Base-by-base conservation (phyloP, 2,888 invertebrate species). In the Drosophila sordidula region DNA sequence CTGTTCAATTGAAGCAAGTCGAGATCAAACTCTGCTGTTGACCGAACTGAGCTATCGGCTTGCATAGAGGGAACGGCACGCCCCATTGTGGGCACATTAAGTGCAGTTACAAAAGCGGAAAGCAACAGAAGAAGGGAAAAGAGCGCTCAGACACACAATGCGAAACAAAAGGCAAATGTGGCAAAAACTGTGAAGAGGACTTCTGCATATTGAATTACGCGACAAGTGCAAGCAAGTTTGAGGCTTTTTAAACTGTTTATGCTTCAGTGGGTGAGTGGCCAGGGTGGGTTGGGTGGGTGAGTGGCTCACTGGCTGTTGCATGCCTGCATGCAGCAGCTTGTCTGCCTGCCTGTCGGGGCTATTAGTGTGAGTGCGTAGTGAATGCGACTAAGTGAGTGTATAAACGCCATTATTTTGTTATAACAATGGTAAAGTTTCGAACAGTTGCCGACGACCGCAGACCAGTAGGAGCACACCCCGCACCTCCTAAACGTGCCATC, bases 181-280 rank as follows among this genome's bases (percentile, higher is more conserved):
- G 26, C 41, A 49, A 58, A 61, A 50, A 70, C 62, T 68, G 74
- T 58, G 67, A 50, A 79, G 56, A 70, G 57, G 50, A 73, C 58
- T 80, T 74, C 67, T 83, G 87, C 87, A 88, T 85, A 88, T 88
- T 83, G 87, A 88, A 85, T 85, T 88, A 86, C 83, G 88, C 83
- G 86, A 83, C 84, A 86, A 84, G 88, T 86, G 88, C 80, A 73
- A 68, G 83, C 75, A 65, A 82, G 85, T 84, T 84, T 82, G 73
- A 82, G 86, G 86, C 86, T 71, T 87, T 84, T 82, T 73, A 79
- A 84, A 87, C 80, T 70, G 83, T 84, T 87, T 71, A 75, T 78
- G 75, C 72, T 62, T 58, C 50, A 47, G 26, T 66, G 55, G 56
- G 45, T 63, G 65, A 32, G 39, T 41, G 70, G 29, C 8, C 29